phyloP scores from a whole-genome alignment of 2,113 vertebrate species.

The Seriola dumerili region DNA sequence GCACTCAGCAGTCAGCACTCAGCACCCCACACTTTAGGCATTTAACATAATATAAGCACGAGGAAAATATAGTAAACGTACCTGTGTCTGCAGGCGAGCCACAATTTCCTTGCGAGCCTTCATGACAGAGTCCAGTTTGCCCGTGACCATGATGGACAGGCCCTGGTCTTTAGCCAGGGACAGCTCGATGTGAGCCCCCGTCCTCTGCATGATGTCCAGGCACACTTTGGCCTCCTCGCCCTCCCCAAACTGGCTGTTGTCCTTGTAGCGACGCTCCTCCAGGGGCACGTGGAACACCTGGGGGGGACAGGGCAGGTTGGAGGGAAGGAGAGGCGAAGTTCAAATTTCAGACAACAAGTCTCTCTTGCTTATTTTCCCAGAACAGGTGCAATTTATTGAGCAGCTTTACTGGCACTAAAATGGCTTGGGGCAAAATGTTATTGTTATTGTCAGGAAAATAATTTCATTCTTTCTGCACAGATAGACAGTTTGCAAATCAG shows the following conservation, averaged over 20 bases:
- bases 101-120: constrained; percentile 89
- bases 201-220: constrained; percentile 88
- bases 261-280: constrained; percentile 89
- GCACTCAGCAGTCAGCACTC: no score
- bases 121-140: constrained; percentile 87
- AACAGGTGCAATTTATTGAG: not conserved
- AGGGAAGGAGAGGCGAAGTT: not conserved
- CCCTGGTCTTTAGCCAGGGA: constrained; percentile 89
- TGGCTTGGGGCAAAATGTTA: not conserved
- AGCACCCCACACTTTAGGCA: not conserved
- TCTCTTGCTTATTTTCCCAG: not conserved
- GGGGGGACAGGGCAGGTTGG: not conserved
- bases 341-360: not conserved
- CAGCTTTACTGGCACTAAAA: no score
- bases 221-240: constrained; percentile 88
- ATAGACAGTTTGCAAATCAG: not conserved
- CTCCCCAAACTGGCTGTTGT: constrained; percentile 89
- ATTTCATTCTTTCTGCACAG: not conserved
- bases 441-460: not conserved
- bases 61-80: constrained; percentile 17
- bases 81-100: constrained; percentile 87
- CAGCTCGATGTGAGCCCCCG: constrained; percentile 87
- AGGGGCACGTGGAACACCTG: constrained; percentile 87
- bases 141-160: constrained; percentile 89
- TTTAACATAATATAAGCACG: not conserved